Evolutionary conservation across 1,140 invertebrate species (phyloP), one percentile per base, ranked within the genome.

Genomic region (Tyrophagus putrescentiae): DNA sequence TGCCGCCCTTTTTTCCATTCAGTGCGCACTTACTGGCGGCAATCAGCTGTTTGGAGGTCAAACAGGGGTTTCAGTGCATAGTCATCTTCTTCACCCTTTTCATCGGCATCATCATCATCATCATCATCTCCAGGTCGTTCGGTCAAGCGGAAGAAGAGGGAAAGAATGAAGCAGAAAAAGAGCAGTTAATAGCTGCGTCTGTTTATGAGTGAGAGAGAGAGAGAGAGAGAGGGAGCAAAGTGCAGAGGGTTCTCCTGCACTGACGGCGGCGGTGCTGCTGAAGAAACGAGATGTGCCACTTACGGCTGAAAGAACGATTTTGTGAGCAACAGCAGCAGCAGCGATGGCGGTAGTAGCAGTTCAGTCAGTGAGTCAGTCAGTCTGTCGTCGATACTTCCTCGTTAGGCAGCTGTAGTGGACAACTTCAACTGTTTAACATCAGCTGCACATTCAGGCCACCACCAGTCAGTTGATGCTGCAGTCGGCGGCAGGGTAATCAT

Each of bases 311-410:
- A 48, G 45, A 48, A 21, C 45, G 45, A 48, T 6, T 13, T 48
- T 48, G 23, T 21, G 45, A 6, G 21, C 7, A 29, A 48, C 31
- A 21, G 45, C 18, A 13, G 7, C n/a, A n/a, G n/a, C n/a, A n/a
- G n/a, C n/a, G n/a, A n/a, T n/a, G n/a, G n/a, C n/a, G n/a, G n/a
- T n/a, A n/a, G n/a, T n/a, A n/a, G n/a, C n/a, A n/a, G n/a, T n/a
- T n/a, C n/a, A n/a, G n/a, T n/a, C n/a, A n/a, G n/a, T n/a, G n/a
- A n/a, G n/a, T n/a, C n/a, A n/a, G n/a, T n/a, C n/a, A n/a, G n/a
- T n/a, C n/a, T n/a, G n/a, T n/a, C n/a, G n/a, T n/a, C 7, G 21
- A 7, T 48, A 48, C 45, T 48, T 48, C 45, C 45, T 48, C 45
- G 45, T 48, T 48, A 29, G 45, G 7, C 21, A 13, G 36, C 23